These are phyloP conservation scores for Aeoliscus strigatus DNA, from an alignment of 2,797 vertebrate genomes.

Conservation along the genomic window DNA sequence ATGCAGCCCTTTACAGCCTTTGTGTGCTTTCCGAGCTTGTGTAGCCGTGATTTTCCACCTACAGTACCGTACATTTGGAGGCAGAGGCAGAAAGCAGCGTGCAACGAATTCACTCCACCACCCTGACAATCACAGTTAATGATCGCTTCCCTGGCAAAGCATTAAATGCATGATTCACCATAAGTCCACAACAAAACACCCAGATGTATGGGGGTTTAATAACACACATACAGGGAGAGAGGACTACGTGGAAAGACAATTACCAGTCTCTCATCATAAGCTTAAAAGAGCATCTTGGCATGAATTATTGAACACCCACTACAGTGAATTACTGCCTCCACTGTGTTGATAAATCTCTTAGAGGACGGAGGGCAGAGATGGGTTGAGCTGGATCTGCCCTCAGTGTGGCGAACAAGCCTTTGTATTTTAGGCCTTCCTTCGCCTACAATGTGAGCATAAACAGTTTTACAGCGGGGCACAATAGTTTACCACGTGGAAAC, in stretches of 20 bases:
- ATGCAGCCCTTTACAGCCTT: neutral
- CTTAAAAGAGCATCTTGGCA: conserved; percentile 39
- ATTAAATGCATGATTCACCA: conserved; percentile 44
- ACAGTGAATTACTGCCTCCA: conserved; percentile 47
- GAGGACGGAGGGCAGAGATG: conserved; percentile 3
- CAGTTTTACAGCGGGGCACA: conserved; percentile 26
- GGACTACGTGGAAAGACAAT: conserved; percentile 39
- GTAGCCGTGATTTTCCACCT: neutral
- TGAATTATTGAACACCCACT: conserved; percentile 63
- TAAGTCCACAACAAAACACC: conserved; percentile 42
- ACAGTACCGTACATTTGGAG: neutral
- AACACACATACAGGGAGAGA: conserved; percentile 26
- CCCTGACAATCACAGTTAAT: conserved; percentile 38
- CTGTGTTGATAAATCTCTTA: conserved; percentile 43
- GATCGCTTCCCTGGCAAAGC: no score
- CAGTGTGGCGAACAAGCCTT: conserved; percentile 19
- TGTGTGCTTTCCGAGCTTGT: conserved; percentile 4
- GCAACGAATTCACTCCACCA: conserved; percentile 23
- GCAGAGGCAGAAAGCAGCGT: neutral
- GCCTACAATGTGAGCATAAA: conserved; percentile 17
- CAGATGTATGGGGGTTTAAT: conserved; percentile 45
- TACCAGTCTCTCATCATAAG: conserved; percentile 52
- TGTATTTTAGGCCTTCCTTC: conserved; percentile 31
- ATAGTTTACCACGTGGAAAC: conserved; percentile 32
- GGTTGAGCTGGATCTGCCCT: conserved; percentile 22